phyloP scores from a whole-genome alignment of 2,888 invertebrate genomes.

The Scelioninae gen. 1 region DNA sequence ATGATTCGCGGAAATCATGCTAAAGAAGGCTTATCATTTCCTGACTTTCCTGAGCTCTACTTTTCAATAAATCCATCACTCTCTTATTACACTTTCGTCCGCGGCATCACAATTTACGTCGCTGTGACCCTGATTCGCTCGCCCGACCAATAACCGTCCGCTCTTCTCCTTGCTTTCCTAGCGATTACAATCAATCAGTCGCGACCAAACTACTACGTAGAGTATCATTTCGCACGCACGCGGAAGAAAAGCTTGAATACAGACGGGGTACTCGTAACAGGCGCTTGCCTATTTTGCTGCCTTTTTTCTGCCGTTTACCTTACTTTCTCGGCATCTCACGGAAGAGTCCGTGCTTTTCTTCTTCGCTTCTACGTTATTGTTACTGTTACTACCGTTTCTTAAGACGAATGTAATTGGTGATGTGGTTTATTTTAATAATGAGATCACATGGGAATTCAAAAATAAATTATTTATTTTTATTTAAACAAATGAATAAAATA shows the following conservation, averaged over 20 bases:
- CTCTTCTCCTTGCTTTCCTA: conserved; percentile 30
- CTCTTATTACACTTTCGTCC: conserved; percentile 61
- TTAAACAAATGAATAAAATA: no score
- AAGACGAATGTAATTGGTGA: no score
- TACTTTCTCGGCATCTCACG: conserved; percentile 57
- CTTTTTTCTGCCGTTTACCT: conserved; percentile 37
- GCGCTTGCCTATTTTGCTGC: conserved; percentile 38
- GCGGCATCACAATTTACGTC: conserved; percentile 47
- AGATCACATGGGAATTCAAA: no score
- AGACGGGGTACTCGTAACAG: conserved; percentile 30
- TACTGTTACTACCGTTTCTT: neutral
- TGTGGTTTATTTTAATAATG: no score
- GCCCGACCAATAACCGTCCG: conserved; percentile 24
- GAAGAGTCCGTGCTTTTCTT: conserved; percentile 35
- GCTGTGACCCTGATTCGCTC: conserved; percentile 51
- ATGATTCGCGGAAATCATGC: conserved; percentile 24
- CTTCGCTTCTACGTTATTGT: neutral
- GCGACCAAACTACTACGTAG: conserved; percentile 23
- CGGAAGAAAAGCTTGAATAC: conserved; percentile 57
- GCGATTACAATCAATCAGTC: conserved; percentile 54
- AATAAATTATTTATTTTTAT: no score
- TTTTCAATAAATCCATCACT: conserved; percentile 59
- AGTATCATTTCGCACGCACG: conserved; percentile 60
- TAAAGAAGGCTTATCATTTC: conserved; percentile 34
- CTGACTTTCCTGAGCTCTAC: conserved; percentile 66